Percentiles rank a stretch among this genome's conserved stretches.
These are phyloP conservation scores for Graphium colonna DNA, from an alignment of 2,888 invertebrate species.

Conservation along the genomic window DNA sequence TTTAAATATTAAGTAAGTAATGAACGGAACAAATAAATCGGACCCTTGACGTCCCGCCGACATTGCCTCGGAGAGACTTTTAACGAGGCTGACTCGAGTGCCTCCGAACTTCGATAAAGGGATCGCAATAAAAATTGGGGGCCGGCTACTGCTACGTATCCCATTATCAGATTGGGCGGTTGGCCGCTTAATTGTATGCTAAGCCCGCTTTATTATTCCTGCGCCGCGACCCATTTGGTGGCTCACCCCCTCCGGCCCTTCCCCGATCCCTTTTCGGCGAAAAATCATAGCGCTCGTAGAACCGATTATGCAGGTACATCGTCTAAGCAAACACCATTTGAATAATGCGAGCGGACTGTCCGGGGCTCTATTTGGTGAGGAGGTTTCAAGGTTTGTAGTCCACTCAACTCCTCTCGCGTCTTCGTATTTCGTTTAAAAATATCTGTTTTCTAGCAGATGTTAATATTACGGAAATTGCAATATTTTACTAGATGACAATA, in stretches of 20 bases:
- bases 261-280: slow-evolving; percentile 32
- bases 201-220: slow-evolving; percentile 62
- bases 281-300: slow-evolving; percentile 36
- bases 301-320: slow-evolving; percentile 27
- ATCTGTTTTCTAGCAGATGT: no score
- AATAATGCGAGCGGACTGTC: slow-evolving; percentile 36
- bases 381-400: no score
- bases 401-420: no score
- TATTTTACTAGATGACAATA: no score
- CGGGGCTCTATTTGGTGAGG: no score
- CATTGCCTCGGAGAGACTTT: slow-evolving; percentile 61
- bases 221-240: slow-evolving; percentile 44
- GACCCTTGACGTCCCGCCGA: slow-evolving; percentile 50
- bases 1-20: slow-evolving; percentile 60
- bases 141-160: no score
- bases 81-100: slow-evolving; percentile 63
- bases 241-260: slow-evolving; percentile 7
- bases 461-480: no score
- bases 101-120: slow-evolving; percentile 68
- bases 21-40: slow-evolving; percentile 63
- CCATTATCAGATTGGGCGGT: slow-evolving; percentile 40
- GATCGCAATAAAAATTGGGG: slow-evolving; percentile 63
- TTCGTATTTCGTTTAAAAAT: no score
- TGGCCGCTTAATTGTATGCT: slow-evolving; percentile 54
- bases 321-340: slow-evolving; percentile 37